Evolutionary conservation across 2,888 invertebrate species (phyloP).

Genomic region (Lepidocyrtinus sp.): DNA sequence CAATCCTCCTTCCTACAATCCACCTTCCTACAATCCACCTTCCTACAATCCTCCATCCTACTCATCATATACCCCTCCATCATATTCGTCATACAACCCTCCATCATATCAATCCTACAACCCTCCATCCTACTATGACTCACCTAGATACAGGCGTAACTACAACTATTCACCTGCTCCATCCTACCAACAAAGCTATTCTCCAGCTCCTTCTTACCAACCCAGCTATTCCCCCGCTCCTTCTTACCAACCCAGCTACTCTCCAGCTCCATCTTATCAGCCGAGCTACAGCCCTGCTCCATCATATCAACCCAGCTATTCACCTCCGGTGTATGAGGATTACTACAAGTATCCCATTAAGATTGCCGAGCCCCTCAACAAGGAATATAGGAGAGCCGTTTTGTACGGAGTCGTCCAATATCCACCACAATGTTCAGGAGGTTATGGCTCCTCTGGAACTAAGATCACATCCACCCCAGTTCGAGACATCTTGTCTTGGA

Average conservation of each 20-base stretch:
- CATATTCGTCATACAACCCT: conserved; percentile 49
- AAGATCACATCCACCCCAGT: conserved; percentile 68
- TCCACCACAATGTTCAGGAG: conserved; percentile 66
- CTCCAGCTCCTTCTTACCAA: conserved; percentile 29
- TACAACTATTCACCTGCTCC: conserved; percentile 4
- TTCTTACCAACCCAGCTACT: conserved; percentile 39
- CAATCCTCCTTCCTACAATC: conserved; percentile 31
- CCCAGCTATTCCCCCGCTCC: conserved; percentile 45
- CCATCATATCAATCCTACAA: conserved; percentile 45
- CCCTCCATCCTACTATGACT: conserved; percentile 32
- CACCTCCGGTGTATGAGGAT: conserved; percentile 43
- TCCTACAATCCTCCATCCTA: conserved; percentile 19
- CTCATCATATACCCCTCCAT: conserved; percentile 22
- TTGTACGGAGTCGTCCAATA: conserved; percentile 69
- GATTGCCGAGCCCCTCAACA: conserved; percentile 62
- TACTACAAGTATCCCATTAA: conserved; percentile 65
- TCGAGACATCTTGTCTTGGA: conserved; percentile 66
- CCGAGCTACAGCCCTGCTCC: conserved; percentile 42
- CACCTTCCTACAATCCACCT: conserved; percentile 23
- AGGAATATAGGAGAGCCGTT: conserved; percentile 67
- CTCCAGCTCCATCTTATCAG: conserved; percentile 29
- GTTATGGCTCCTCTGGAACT: conserved; percentile 60
- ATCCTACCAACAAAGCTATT: too few relatives aligned
- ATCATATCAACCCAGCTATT: conserved; percentile 42
- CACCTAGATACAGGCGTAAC: conserved; percentile 41